Evolutionary conservation across 2,888 invertebrate genomes (phyloP).

Genomic region (Cosmorhoe ocellata): DNA sequence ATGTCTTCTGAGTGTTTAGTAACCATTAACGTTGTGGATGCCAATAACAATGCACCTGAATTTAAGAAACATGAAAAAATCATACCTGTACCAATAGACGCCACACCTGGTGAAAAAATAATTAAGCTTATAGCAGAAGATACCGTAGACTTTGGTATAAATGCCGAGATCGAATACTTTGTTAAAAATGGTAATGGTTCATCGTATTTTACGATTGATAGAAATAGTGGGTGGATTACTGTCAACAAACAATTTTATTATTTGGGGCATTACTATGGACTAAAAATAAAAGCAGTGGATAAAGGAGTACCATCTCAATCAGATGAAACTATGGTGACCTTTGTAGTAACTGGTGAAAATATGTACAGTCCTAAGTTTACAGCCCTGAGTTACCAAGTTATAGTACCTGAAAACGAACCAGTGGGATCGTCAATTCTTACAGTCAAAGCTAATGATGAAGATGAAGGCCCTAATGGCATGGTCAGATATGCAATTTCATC

Average conservation of each 20-base stretch:
- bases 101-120: conserved; percentile 86
- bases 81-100: conserved; percentile 91
- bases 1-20: conserved; percentile 94
- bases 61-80: conserved; percentile 89
- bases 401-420: conserved; percentile 95
- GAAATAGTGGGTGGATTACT: conserved; percentile 91
- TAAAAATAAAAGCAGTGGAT: conserved; percentile 90
- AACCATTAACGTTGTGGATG: conserved; percentile 94
- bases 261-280: conserved; percentile 84
- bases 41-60: conserved; percentile 94
- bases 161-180: conserved; percentile 93
- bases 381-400: conserved; percentile 92
- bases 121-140: conserved; percentile 89
- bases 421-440: conserved; percentile 92
- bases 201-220: conserved; percentile 87
- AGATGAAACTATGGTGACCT: conserved; percentile 87
- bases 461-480: conserved; percentile 95
- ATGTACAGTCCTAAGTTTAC: conserved; percentile 90
- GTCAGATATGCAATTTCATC: conserved; percentile 91
- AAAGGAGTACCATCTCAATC: conserved; percentile 93
- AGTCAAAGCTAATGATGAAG: conserved; percentile 92
- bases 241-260: conserved; percentile 83
- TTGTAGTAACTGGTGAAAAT: conserved; percentile 94
- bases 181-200: conserved; percentile 90
- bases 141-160: conserved; percentile 91